Conservation (phyloP, 53 echinoderm and acorn worm species). For the Pentamera pediparva region DNA sequence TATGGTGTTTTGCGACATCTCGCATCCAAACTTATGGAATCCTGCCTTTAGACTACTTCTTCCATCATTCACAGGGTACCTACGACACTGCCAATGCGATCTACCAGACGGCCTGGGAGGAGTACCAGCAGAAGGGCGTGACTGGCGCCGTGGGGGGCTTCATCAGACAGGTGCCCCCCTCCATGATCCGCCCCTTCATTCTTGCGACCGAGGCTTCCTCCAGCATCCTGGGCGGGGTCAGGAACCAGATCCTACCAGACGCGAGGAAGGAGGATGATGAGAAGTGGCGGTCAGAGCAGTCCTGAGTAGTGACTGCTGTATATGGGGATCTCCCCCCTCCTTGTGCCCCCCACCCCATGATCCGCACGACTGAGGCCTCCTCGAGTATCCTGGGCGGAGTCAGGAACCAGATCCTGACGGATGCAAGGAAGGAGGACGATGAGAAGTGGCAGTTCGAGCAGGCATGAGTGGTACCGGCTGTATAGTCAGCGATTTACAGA, state of each 20-base stretch:
- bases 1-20: no score
- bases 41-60: not conserved
- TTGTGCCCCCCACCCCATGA: constrained; percentile 91
- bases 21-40: no score
- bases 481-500: no score
- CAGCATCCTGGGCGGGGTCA: constrained; percentile 84
- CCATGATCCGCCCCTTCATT: constrained; percentile 90
- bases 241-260: constrained; percentile 95
- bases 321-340: constrained; percentile 84
- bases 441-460: not conserved
- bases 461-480: not conserved
- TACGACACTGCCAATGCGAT: constrained; percentile 85
- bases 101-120: constrained; percentile 78
- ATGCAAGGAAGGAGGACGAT: constrained; percentile 27
- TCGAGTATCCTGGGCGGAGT: constrained; percentile 92
- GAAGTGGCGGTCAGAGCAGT: constrained; percentile 70
- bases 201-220: constrained; percentile 95
- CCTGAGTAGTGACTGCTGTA: not conserved
- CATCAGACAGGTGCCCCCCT: constrained; percentile 91
- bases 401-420: constrained; percentile 91
- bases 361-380: constrained; percentile 90
- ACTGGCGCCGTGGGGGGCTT: constrained; percentile 97
- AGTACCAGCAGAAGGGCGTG: constrained; percentile 91
- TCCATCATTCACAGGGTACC: constrained; percentile 58
- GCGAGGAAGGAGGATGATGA: constrained; percentile 93